These are phyloP conservation scores for Eonycteris spelaea DNA, from an alignment of 2,113 vertebrate genomes.

Conservation along the genomic window DNA sequence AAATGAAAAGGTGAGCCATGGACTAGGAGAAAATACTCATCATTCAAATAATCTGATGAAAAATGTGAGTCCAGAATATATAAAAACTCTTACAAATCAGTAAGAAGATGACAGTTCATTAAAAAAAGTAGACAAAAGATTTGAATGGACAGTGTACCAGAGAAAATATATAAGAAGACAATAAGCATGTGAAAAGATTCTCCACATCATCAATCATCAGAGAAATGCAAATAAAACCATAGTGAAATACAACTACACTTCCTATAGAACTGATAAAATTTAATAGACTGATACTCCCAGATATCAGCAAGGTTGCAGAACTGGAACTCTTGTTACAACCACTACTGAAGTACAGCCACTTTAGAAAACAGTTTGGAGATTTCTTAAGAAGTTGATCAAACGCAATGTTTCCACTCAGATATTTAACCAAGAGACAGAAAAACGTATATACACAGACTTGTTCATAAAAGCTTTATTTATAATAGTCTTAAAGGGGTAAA, in stretches of 20 bases:
- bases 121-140: not conserved
- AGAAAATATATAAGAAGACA: not conserved
- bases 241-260: not conserved
- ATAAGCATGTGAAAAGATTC: not conserved
- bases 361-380: not conserved
- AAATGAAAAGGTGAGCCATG: not conserved
- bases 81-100: not conserved
- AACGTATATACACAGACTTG: not conserved
- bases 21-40: not conserved
- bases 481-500: not conserved
- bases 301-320: not conserved
- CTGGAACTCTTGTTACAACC: not conserved
- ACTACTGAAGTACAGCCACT: not conserved
- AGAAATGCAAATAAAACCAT: not conserved
- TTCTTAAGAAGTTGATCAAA: not conserved
- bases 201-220: not conserved
- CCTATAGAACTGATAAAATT: not conserved
- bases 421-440: conserved; percentile 12
- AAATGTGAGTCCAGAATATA: not conserved
- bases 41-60: not conserved
- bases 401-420: not conserved
- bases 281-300: not conserved
- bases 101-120: not conserved
- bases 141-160: not conserved
- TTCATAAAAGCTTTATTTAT: not conserved